phyloP scores from a whole-genome alignment of 2,888 invertebrate species.

The Eristalis arbustorum region DNA sequence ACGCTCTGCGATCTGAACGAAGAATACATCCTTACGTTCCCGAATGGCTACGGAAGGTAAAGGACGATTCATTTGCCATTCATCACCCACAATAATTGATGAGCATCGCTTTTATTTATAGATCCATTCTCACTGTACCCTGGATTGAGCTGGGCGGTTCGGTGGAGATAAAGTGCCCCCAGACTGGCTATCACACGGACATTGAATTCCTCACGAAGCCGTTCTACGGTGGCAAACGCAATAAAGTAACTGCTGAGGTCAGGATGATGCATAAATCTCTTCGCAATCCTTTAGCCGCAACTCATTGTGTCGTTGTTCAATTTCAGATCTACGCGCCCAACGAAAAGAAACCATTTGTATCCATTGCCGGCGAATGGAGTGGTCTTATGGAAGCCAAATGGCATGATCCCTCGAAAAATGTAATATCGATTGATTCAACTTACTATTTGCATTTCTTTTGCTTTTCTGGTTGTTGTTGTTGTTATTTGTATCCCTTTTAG shows the following conservation, averaged over 20 bases:
- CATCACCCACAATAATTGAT: background rate
- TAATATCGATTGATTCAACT: conserved; percentile 71
- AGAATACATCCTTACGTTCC: conserved; percentile 97
- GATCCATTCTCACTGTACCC: conserved; percentile 97
- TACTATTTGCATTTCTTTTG: conserved; percentile 18
- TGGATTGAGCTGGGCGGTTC: conserved; percentile 99
- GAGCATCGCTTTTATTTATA: conserved; percentile 74
- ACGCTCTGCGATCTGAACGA: conserved; percentile 94
- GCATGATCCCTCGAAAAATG: conserved; percentile 84
- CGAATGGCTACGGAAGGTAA: conserved; percentile 97
- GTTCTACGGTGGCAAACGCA: conserved; percentile 97
- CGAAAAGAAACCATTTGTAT: conserved; percentile 94
- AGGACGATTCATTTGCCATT: background rate
- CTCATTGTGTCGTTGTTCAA: conserved; percentile 72
- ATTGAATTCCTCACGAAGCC: conserved; percentile 99
- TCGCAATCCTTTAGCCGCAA: background rate
- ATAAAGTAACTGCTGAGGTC: conserved; percentile 92
- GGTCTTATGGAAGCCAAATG: conserved; percentile 96
- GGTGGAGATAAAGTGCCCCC: conserved; percentile 92
- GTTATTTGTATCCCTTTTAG: conserved; percentile 39
- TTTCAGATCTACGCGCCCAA: conserved; percentile 83
- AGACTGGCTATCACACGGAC: conserved; percentile 95
- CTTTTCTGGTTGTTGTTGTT: conserved; percentile 55
- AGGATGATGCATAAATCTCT: conserved; percentile 58
- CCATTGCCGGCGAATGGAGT: conserved; percentile 98